Base-by-base conservation (phyloP, 2,888 invertebrate species). In the Rhaphigaster nebulosa region DNA sequence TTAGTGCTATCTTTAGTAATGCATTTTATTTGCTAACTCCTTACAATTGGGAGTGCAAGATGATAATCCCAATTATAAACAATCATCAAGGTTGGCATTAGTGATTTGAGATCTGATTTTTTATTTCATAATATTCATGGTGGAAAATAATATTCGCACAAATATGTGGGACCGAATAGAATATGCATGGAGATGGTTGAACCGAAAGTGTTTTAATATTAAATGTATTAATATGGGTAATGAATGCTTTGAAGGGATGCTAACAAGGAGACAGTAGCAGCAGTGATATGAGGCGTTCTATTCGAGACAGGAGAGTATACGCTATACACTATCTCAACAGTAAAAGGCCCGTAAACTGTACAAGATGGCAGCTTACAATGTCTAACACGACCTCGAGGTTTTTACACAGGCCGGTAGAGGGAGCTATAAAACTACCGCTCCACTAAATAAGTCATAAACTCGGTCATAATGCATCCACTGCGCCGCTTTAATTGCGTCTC, bases 371-470 rank as follows among this genome's bases (percentile, higher is more conserved):
- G 84, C 38, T 84, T 84, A 84, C 84, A 84, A 84, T 84, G 84
- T 84, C 45, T 84, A 84, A 84, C 84, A 84, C 45, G 84, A 50
- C 84, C 84, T 84, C 45, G 15, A 84, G 84, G 84, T 84, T 84
- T 84, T 84, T 84, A 84, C 38, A 84, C 5, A 84, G 84, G 56
- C 41, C 88, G 65, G 45, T 65, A 65, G 56, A 54, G 60, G 88
- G 41, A 34, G 41, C 60, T 41, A 88, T 88, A 88, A 88, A 88
- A 88, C 88, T 88, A 88, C 60, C 88, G 60, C 34, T 50, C 54
- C 88, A 88, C 56, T 88, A 88, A 88, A 88, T 88, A 88, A 88
- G 56, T 88, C 88, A 88, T 88, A 88, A 88, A 88, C 29, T 56
- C 41, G 41, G 38, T 88, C 88, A 88, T 88, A 88, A 88, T 88